phyloP scores from a whole-genome alignment of 2,113 vertebrate species.

The Notothenia coriiceps region DNA sequence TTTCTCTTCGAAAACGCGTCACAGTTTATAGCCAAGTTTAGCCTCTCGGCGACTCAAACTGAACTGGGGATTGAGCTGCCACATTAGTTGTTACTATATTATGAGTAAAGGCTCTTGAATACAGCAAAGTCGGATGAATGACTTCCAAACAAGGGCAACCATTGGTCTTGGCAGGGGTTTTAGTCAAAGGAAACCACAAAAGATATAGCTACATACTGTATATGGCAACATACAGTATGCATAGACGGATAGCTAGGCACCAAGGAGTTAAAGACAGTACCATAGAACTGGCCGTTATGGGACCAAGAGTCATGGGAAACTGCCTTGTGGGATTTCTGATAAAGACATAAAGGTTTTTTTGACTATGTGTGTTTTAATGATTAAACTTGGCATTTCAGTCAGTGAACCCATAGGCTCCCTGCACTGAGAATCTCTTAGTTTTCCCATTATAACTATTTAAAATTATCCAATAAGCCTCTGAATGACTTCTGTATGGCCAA shows the following conservation, averaged over 20 bases:
- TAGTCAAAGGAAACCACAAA: no score
- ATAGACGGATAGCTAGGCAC: neutral
- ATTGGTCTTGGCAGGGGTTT: no score
- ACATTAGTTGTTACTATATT: no score
- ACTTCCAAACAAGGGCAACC: no score
- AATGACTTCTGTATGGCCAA: conserved; percentile 4
- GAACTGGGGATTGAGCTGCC: no score
- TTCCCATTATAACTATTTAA: conserved; percentile 36
- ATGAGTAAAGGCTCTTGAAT: no score
- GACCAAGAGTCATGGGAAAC: neutral
- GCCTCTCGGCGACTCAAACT: no score
- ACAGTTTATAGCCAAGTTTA: no score
- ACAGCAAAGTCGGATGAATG: no score
- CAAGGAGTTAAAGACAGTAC: neutral
- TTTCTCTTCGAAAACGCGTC: no score
- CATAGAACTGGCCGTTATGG: neutral
- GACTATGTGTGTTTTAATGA: neutral
- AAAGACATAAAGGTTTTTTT: neutral
- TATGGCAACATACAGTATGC: no score
- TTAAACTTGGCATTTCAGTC: neutral
- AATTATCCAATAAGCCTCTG: conserved; percentile 9
- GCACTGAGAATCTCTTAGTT: conserved; percentile 22
- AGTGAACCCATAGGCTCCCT: neutral
- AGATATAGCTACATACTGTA: neutral
- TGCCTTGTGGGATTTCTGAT: neutral